Evolutionary conservation across 2,888 invertebrate species (phyloP).

Genomic region (Dichetophora obliterata): DNA sequence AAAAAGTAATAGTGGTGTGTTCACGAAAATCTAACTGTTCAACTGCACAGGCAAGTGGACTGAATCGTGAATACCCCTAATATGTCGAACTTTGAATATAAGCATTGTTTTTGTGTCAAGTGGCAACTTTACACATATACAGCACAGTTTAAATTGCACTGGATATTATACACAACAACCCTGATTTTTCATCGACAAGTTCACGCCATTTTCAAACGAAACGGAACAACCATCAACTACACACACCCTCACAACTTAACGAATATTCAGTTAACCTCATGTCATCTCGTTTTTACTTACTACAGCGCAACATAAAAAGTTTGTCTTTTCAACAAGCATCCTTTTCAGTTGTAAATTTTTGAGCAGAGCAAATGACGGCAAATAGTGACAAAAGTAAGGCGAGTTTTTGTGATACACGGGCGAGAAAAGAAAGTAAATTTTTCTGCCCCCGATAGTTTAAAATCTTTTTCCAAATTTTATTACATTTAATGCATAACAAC

Average conservation of each 20-base stretch:
- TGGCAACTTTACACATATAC: background rate
- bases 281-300: background rate
- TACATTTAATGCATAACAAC: background rate
- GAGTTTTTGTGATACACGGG: conserved; percentile 34
- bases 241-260: conserved; percentile 31
- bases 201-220: conserved; percentile 30
- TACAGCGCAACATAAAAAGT: background rate
- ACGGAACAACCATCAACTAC: conserved; percentile 9
- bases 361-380: conserved; percentile 4
- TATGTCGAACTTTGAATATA: too few species aligned
- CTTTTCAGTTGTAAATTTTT: conserved; percentile 3
- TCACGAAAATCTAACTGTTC: too few species aligned
- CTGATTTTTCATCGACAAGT: conserved; percentile 12
- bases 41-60: too few species aligned
- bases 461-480: conserved; percentile 16
- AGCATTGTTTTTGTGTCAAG: background rate
- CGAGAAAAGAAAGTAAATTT: conserved; percentile 44
- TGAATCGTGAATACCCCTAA: too few species aligned
- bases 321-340: background rate
- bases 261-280: background rate
- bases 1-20: too few species aligned
- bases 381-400: conserved; percentile 26
- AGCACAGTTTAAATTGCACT: background rate
- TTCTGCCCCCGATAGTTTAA: conserved; percentile 39
- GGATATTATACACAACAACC: background rate